A percentile compares a stretch with the other conserved stretches of the same genome.
These are phyloP conservation scores for Drymodes brunneopygia DNA, from an alignment of 2,113 vertebrate genomes.

Conservation along the genomic window DNA sequence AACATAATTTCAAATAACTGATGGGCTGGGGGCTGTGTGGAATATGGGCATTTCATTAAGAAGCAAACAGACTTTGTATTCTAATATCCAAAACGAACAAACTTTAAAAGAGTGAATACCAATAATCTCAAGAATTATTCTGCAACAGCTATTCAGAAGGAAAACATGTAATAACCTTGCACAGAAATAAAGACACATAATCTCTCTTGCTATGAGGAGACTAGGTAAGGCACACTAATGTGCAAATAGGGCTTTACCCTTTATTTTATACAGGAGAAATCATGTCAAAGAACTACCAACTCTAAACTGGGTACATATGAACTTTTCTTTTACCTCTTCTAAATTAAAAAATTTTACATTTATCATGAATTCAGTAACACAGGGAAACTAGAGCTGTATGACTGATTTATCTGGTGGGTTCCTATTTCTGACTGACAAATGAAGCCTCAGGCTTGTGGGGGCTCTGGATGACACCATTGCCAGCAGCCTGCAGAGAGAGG, in stretches of 20 bases:
- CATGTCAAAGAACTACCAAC: not conserved
- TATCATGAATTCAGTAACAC: not conserved
- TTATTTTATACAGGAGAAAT: not conserved
- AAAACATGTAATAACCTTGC: not conserved
- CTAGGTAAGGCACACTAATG: not conserved
- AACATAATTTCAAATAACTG: slow-evolving; percentile 16
- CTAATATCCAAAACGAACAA: not conserved
- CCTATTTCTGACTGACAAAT: not conserved
- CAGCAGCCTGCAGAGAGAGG: not conserved
- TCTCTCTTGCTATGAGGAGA: not conserved
- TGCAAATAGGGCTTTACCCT: not conserved
- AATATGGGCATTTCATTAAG: not conserved
- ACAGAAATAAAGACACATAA: not conserved
- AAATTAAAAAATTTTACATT: not conserved
- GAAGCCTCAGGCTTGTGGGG: not conserved
- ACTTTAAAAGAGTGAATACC: not conserved
- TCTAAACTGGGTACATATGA: not conserved
- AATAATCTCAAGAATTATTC: not conserved
- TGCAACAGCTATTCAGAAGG: not conserved
- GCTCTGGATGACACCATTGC: not conserved
- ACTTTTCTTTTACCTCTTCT: not conserved
- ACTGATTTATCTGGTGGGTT: not conserved
- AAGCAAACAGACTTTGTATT: not conserved
- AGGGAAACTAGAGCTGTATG: not conserved
- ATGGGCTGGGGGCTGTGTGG: not conserved